These are phyloP conservation scores for Polypterus senegalus DNA, from an alignment of 2,113 vertebrate species.

Conservation along the genomic window DNA sequence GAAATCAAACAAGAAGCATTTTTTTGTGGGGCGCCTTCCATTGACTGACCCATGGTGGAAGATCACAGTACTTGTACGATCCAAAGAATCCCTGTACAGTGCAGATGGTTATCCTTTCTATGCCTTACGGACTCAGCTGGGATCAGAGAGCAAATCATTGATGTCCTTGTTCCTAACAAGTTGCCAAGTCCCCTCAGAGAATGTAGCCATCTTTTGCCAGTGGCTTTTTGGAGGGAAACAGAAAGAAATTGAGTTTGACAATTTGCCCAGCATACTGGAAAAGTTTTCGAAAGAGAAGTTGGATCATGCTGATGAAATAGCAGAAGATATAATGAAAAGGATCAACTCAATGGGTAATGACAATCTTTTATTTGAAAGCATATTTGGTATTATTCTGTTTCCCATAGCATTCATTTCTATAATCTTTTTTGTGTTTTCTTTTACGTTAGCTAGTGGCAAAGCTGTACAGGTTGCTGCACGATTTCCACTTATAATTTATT, in stretches of 20 bases:
- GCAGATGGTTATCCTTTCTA: conserved; percentile 48
- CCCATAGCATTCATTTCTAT: no score
- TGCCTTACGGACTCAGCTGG: conserved; percentile 40
- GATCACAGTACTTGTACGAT: conserved; percentile 39
- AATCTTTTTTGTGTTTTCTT: conserved; percentile 2
- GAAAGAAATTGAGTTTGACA: no score
- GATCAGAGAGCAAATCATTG: conserved; percentile 25
- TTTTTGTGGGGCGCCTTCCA: conserved; percentile 51
- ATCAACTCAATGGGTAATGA: no score
- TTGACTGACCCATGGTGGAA: conserved; percentile 60
- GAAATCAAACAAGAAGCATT: conserved; percentile 16
- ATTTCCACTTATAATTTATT: conserved; percentile 21
- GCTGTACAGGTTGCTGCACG: conserved; percentile 20
- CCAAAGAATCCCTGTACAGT: conserved; percentile 19
- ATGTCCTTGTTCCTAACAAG: conserved; percentile 52
- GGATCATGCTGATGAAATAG: no score
- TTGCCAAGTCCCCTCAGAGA: conserved; percentile 17
- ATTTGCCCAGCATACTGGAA: no score
- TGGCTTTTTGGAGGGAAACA: conserved; percentile 30
- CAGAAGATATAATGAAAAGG: no score
- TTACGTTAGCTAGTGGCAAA: conserved; percentile 22
- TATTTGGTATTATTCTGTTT: no score
- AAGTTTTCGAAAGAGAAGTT: no score
- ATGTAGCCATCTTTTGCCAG: conserved; percentile 29
- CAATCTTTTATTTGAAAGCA: no score